These are phyloP conservation scores for Corbicula japonica DNA, from an alignment of 2,888 invertebrate genomes.

Conservation along the genomic window DNA sequence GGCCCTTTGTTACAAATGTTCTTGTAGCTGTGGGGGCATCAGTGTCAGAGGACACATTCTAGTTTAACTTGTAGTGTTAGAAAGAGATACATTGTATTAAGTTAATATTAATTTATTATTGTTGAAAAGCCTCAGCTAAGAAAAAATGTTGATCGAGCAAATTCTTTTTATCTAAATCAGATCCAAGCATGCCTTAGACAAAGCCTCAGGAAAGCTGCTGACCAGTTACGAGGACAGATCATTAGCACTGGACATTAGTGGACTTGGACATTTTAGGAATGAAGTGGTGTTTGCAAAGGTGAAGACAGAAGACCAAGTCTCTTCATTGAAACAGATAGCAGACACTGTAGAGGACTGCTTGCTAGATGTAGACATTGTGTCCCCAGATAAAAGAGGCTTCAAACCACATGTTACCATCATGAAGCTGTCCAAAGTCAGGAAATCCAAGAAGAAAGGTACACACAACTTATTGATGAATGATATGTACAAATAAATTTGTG, in stretches of 20 bases:
- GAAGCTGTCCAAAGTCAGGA: slow-evolving; percentile 66
- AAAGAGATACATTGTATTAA: neutral
- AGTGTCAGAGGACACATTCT: too few species aligned
- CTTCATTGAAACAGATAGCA: slow-evolving; percentile 58
- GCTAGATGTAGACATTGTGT: slow-evolving; percentile 54
- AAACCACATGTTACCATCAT: slow-evolving; percentile 74
- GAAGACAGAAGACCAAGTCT: slow-evolving; percentile 41
- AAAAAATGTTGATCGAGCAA: neutral
- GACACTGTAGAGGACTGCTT: slow-evolving; percentile 57
- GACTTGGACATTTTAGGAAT: slow-evolving; percentile 68
- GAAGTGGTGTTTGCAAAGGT: slow-evolving; percentile 73
- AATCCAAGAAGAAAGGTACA: slow-evolving; percentile 60
- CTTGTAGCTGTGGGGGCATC: too few species aligned
- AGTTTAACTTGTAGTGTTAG: neutral
- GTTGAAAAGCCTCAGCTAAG: neutral
- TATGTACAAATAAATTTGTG: too few species aligned
- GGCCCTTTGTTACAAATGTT: too few species aligned
- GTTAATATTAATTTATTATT: neutral
- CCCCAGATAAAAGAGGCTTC: slow-evolving; percentile 64
- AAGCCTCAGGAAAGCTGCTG: slow-evolving; percentile 43
- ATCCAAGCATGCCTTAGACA: slow-evolving; percentile 59
- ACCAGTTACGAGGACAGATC: slow-evolving; percentile 13
- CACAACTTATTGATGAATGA: too few species aligned
- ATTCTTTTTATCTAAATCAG: slow-evolving; percentile 45
- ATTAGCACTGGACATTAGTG: slow-evolving; percentile 53